Conservation (phyloP, 2,113 vertebrate genomes). For the Todiramphus saurophagus region DNA sequence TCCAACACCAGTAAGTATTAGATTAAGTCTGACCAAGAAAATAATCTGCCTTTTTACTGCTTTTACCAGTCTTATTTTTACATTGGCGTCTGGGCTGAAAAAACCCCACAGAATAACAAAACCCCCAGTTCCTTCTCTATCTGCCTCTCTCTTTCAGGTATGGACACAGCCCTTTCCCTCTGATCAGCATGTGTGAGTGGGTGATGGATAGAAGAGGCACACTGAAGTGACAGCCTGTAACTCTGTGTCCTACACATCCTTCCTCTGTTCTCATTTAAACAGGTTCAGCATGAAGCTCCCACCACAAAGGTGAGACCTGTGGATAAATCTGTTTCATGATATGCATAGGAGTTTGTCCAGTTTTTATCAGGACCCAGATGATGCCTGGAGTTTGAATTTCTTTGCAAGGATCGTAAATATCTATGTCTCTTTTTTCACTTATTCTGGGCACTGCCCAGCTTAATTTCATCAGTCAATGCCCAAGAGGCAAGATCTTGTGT, state of each 20-base stretch:
- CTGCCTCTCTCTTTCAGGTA: background rate
- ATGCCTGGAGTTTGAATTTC: background rate
- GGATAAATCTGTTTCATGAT: background rate
- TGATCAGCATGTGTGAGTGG: background rate
- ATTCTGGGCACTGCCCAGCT: background rate
- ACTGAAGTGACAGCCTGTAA: background rate
- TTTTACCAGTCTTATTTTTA: background rate
- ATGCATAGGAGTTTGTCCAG: accelerated
- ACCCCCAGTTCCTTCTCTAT: accelerated
- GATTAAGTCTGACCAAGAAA: background rate
- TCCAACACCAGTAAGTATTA: background rate
- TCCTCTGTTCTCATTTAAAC: background rate
- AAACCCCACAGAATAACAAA: background rate
- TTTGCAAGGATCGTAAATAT: background rate
- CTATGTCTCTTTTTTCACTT: background rate
- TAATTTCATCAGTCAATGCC: no score
- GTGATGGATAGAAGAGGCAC: background rate
- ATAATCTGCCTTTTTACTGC: background rate
- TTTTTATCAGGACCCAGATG: background rate
- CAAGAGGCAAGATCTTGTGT: background rate
- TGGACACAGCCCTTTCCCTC: background rate
- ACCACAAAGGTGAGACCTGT: background rate
- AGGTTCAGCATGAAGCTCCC: background rate
- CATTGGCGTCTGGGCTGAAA: background rate
- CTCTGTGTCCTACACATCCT: background rate